Base-by-base conservation (phyloP, 30 jellyfish, hydroid and myxozoan species). In the Turritopsis dohrnii region DNA sequence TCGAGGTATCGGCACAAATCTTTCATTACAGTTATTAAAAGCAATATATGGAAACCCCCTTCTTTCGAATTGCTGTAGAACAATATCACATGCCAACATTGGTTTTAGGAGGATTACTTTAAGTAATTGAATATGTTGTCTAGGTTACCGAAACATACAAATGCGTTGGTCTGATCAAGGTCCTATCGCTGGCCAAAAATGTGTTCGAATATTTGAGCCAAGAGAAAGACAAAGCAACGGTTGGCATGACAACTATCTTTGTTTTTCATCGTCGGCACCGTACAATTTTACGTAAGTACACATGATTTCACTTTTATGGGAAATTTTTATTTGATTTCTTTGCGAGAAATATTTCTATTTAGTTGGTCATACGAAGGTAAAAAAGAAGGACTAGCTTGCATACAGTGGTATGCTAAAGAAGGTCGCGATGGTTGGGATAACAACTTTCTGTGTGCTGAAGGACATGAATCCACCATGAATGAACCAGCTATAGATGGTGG, bases 351-450 rank as follows among this genome's bases (percentile, higher is more conserved):
- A 41, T 41, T 41, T 13, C 60, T 25, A 52, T 28, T 4, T 27
- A 92, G 99, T 21, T 94, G 99, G 99, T 94, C 99, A 7, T 90
- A 83, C 74, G 88, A 66, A 19, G 99, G 96, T 20, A 89, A 85
- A 4, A 85, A 84, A 7, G 80, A 91, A 7, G 96, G 96, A 18
- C 82, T 80, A 28, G 90, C 92, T 13, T 94, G 99, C 76, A 24
- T 94, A 9, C 96, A 88, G 77, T 94, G 99, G 99, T 94, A 85
- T 65, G 99, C 99, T 52, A 94, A 94, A 54, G 83, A 94, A 29
- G 99, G 99, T 3, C 84, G 90, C 52, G 96, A 94, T 71, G 99
- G 99, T 16, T 94, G 99, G 99, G 96, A 88, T 60, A 81, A 94
- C 66, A 94, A 94, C 74, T 94, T 84, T 74, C 82, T 94, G 1